phyloP scores from a whole-genome alignment of 2,797 vertebrate species.

The Ctenopoma multispine region DNA sequence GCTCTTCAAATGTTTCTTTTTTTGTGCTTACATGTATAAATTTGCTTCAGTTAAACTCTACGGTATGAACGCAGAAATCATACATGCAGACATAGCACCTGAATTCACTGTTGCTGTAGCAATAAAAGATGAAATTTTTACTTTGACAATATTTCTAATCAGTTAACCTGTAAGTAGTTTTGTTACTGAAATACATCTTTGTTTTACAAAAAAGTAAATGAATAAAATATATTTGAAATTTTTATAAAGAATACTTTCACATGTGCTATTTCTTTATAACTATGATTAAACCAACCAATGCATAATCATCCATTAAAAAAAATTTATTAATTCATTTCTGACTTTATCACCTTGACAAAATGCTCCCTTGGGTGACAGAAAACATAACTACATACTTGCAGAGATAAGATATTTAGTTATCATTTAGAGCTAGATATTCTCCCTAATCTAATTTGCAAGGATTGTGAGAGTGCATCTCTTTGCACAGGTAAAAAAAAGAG shows the following conservation, averaged over 20 bases:
- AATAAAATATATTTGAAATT: conserved; percentile 85
- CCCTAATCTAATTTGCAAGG: not conserved
- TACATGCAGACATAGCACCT: conserved; percentile 73
- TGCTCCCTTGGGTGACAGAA: not conserved
- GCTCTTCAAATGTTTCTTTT: conserved; percentile 62
- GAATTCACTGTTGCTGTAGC: conserved; percentile 74
- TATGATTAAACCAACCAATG: conserved; percentile 10
- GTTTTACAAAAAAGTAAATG: conserved; percentile 75
- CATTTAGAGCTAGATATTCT: not conserved
- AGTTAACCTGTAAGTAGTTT: conserved; percentile 79
- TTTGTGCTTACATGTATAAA: conserved; percentile 66
- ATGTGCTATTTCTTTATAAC: conserved; percentile 41
- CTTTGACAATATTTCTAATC: conserved; percentile 71
- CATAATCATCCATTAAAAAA: not conserved
- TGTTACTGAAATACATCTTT: conserved; percentile 78
- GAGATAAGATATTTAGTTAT: not conserved
- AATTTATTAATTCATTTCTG: too few species aligned
- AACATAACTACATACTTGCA: not conserved
- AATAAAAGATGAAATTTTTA: conserved; percentile 71
- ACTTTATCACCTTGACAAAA: not conserved
- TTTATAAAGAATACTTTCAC: conserved; percentile 73
- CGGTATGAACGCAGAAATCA: conserved; percentile 74
- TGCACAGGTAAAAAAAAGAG: conserved; percentile 12
- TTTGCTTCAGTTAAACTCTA: conserved; percentile 75
- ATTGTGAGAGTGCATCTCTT: conserved; percentile 1